Evolutionary conservation across 1,140 invertebrate genomes (phyloP), one percentile per base, ranked within the genome.

Genomic region (Zaprionus taronus): DNA sequence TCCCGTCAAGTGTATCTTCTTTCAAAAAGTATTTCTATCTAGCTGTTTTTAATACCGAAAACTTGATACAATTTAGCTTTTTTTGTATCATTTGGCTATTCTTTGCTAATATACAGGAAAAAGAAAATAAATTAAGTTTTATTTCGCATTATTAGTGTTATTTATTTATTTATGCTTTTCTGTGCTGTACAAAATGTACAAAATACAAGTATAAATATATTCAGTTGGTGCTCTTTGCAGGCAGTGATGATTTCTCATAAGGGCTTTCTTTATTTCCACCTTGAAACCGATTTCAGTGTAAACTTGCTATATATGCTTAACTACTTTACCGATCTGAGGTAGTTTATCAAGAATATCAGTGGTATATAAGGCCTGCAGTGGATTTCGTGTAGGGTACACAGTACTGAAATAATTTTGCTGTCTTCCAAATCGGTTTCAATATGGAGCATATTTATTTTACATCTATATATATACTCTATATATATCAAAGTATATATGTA

Each of bases 241-340:
- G 74, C 74, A 77, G 69, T 77, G 63, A 56, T 77, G 28, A 66
- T 77, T 47, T 65, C 62, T 60, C 36, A 61, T 71, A 72, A 77
- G 69, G 68, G 12, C 26, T 38, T 38, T 44, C 15, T n/a, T 41
- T n/a, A 2, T n/a, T 17, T 47, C 41, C 41, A 47, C 55, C 44
- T 62, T 62, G 62, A 72, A 66, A 67, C 69, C 61, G 57, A 69
- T 51, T 17, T 31, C 24, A n/a, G 7, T 47, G n/a, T 47, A 17
- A 9, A 47, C n/a, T 17, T 17, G 4, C n/a, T 47, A n/a, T 47
- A 36, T 38, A 36, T 56, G 36, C 65, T 58, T 41, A 58, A 41
- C 17, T 64, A 70, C 24, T 62, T 67, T 49, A 49, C 62, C 74
- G 26, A 71, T 64, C 56, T 77, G 74, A 77, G 74, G 74, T 77